Percentiles rank a stretch among this genome's conserved stretches.
phyloP scores from a whole-genome alignment of 2,888 invertebrate species.

The Caenorhabditis wallacei region DNA sequence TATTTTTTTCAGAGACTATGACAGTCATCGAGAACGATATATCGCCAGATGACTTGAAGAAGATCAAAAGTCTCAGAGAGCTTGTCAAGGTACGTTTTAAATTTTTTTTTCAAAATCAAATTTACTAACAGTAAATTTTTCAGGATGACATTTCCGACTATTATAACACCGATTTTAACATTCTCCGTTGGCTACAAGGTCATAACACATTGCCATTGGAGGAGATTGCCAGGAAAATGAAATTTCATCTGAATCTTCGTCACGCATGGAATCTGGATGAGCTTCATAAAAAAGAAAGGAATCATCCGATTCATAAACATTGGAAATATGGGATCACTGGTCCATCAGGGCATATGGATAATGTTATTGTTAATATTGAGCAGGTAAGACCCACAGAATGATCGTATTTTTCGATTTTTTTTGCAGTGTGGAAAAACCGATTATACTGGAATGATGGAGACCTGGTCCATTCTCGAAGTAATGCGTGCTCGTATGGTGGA shows the following conservation, averaged over 20 bases:
- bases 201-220: slow-evolving; percentile 73
- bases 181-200: slow-evolving; percentile 81
- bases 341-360: slow-evolving; percentile 72
- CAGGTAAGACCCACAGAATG: slow-evolving; percentile 70
- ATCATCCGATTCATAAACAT: slow-evolving; percentile 79
- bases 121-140: neutral
- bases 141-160: slow-evolving; percentile 76
- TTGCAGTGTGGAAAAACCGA: slow-evolving; percentile 77
- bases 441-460: slow-evolving; percentile 78
- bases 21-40: slow-evolving; percentile 35
- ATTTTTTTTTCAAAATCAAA: too few relatives aligned
- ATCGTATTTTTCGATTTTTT: too few relatives aligned
- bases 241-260: slow-evolving; percentile 76
- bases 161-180: slow-evolving; percentile 81
- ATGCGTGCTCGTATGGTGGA: slow-evolving; percentile 78
- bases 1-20: slow-evolving; percentile 16
- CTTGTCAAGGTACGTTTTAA: slow-evolving; percentile 74
- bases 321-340: slow-evolving; percentile 78
- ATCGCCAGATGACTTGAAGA: slow-evolving; percentile 25
- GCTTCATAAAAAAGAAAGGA: slow-evolving; percentile 70
- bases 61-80: slow-evolving; percentile 63
- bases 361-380: slow-evolving; percentile 80
- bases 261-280: slow-evolving; percentile 77
- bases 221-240: slow-evolving; percentile 79
- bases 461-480: slow-evolving; percentile 75